These are phyloP conservation scores for Hormaphis cornu DNA, from an alignment of 1,140 invertebrate genomes.

Conservation along the genomic window DNA sequence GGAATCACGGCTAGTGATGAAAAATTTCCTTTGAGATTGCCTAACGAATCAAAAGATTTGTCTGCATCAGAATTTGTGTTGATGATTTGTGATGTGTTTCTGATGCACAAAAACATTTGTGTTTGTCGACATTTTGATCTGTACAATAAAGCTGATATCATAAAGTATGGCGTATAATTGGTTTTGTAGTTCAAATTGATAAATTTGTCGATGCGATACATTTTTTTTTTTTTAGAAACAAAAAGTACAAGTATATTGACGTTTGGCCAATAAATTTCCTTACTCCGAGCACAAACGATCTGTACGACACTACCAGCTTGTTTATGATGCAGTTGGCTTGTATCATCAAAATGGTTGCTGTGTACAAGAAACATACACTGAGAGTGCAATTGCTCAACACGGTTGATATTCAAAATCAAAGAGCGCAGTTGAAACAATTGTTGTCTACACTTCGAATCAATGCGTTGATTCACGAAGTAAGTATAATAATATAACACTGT, in stretches of 20 bases:
- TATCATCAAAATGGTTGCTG: conserved; percentile 80
- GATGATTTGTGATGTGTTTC: conserved; percentile 75
- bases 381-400: conserved; percentile 15
- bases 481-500: neutral
- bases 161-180: neutral
- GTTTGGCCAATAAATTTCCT: conserved; percentile 93
- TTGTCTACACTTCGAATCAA: conserved; percentile 7
- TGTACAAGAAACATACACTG: conserved; percentile 20
- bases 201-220: neutral
- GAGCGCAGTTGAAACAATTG: neutral
- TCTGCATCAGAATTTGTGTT: conserved; percentile 68
- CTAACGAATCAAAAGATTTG: conserved; percentile 36
- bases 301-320: conserved; percentile 76
- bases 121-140: conserved; percentile 82
- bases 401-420: conserved; percentile 15
- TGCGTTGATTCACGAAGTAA: conserved; percentile 13
- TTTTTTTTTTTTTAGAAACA: conserved; percentile 44
- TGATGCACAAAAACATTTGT: conserved; percentile 90
- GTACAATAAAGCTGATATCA: conserved; percentile 62
- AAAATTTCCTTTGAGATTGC: conserved; percentile 35
- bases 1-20: conserved; percentile 14
- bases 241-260: conserved; percentile 73
- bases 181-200: neutral
- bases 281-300: conserved; percentile 61
- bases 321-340: conserved; percentile 96